Conservation (phyloP, 2,113 vertebrate species). For the Zapornia atra region DNA sequence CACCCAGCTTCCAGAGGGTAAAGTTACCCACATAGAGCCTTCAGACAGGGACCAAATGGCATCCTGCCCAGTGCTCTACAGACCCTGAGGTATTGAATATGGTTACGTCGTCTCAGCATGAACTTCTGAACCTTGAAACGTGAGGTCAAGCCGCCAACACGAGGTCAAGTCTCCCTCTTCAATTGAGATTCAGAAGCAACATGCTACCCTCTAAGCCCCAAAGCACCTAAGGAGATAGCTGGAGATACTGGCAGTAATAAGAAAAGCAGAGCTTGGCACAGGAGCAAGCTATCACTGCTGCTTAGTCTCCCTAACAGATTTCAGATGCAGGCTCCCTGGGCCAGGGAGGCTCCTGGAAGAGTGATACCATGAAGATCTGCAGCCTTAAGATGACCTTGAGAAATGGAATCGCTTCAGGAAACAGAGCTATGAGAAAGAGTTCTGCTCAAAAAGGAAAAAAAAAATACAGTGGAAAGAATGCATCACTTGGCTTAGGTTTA, state of each 20-base stretch:
- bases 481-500: constrained; percentile 16
- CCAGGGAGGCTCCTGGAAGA: neutral
- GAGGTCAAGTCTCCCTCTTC: neutral
- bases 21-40: neutral
- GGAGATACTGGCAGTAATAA: neutral
- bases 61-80: neutral
- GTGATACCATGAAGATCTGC: accelerated
- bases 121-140: neutral
- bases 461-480: neutral
- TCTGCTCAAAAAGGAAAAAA: neutral
- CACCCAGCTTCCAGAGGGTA: neutral
- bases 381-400: constrained; percentile 30
- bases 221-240: neutral
- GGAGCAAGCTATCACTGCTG: neutral
- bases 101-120: neutral
- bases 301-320: neutral
- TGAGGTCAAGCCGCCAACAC: neutral
- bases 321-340: neutral
- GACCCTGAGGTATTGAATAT: neutral
- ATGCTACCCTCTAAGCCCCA: neutral
- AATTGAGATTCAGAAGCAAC: accelerated
- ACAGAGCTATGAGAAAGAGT: neutral
- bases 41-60: neutral
- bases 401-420: constrained; percentile 15
- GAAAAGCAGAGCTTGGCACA: neutral